phyloP scores from a whole-genome alignment of 2,797 vertebrate genomes.

The Typhlichthys subterraneus region DNA sequence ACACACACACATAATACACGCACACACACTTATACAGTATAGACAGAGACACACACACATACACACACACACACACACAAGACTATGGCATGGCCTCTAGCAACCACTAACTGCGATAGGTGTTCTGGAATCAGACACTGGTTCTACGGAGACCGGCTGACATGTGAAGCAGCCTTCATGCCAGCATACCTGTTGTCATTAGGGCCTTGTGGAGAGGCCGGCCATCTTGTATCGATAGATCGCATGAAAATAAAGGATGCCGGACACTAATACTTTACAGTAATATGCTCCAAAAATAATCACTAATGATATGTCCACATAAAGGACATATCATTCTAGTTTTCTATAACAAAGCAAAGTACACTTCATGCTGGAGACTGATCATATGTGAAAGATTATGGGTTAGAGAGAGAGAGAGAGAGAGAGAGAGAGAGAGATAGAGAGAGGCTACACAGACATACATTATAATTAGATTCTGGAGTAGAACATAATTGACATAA shows the following conservation, averaged over 20 bases:
- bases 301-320: neutral
- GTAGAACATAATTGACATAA: too few species aligned
- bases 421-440: too few species aligned
- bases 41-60: slow-evolving; percentile 13
- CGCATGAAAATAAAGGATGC: slow-evolving; percentile 8
- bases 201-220: slow-evolving; percentile 18
- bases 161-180: slow-evolving; percentile 1
- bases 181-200: neutral
- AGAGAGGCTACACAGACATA: too few species aligned
- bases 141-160: slow-evolving; percentile 40
- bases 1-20: too few species aligned
- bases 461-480: too few species aligned
- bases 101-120: slow-evolving; percentile 19
- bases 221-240: slow-evolving; percentile 17
- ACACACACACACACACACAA: slow-evolving; percentile 65
- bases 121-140: slow-evolving; percentile 48
- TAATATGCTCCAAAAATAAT: slow-evolving; percentile 18
- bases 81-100: slow-evolving; percentile 55
- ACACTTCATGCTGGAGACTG: too few species aligned
- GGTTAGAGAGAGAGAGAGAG: too few species aligned
- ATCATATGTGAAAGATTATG: too few species aligned
- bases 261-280: slow-evolving; percentile 25
- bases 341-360: too few species aligned
- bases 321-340: too few species aligned
- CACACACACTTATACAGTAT: too few species aligned